Evolutionary conservation across 2,113 vertebrate genomes (phyloP), one percentile per base, ranked within the genome.

Genomic region (Silurus asotus): DNA sequence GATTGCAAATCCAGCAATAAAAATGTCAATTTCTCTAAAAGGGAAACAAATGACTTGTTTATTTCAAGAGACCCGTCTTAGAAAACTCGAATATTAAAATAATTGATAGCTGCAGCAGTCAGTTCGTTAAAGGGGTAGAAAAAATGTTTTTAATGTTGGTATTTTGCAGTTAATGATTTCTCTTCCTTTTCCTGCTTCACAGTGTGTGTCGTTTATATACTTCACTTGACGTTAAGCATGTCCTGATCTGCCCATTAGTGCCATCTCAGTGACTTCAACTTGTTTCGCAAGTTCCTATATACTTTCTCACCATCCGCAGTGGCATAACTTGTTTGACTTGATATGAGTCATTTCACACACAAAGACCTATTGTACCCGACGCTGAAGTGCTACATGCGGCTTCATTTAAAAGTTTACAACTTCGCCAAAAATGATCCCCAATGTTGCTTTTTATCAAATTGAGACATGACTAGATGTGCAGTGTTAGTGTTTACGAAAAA

Each of bases 291-390:
- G 79, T 90, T 89, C 81, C 75, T 56, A 78, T 82, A 80, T 88
- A 86, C 87, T 86, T 88, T 81, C 88, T 81, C 88, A 85, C 84
- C 87, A 28, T 85, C 13, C 20, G 1, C 23, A 83, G 87, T 79
- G 51, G 88, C 61, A 84, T 25, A 88, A 90, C 92, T 86, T 87
- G 87, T 92, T 83, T 88, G 53, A 85, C 91, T 82, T 84, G 90
- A 90, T 92, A 64, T 83, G 89, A 92, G 70, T 91, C 91, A 87
- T 49, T 67, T 55, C 56, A 72, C 82, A 82, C 82, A 92, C 89
- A 92, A 88, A 84, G 76, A 56, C 55, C 20, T 83, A 88, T 88
- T 92, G 91, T 91, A 80, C 75, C 77, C 80, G 58, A 80, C 37
- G 55, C 88, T 90, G 87, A 64, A 59, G 45, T 69, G 78, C n/a